Evolutionary conservation across 2,113 vertebrate genomes (phyloP).

Genomic region (Tyto alba): DNA sequence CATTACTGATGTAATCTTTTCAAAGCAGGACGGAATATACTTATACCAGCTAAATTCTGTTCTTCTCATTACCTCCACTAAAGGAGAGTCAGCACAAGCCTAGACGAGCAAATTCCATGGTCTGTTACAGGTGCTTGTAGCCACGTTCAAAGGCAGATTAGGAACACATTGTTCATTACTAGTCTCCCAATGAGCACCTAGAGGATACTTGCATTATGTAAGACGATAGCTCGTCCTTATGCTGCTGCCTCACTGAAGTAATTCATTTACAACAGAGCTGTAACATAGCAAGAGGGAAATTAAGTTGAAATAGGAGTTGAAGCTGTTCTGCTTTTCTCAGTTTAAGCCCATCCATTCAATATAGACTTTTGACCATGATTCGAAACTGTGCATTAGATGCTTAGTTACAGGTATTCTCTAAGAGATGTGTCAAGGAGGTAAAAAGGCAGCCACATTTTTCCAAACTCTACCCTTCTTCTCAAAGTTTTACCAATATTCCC

Average conservation of each 20-base stretch:
- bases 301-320: neutral
- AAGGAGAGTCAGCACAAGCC: neutral
- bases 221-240: neutral
- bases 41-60: neutral
- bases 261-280: neutral
- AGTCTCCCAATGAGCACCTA: conserved; percentile 1
- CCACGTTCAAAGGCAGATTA: neutral
- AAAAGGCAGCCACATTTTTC: neutral
- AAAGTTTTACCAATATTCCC: neutral
- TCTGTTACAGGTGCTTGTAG: neutral
- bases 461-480: neutral
- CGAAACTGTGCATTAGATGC: neutral
- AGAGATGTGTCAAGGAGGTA: neutral
- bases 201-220: conserved; percentile 23
- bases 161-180: neutral
- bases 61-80: neutral
- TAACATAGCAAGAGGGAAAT: neutral
- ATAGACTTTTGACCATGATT: neutral
- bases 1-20: neutral
- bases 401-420: neutral
- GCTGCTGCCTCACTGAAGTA: neutral
- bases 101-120: neutral
- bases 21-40: neutral
- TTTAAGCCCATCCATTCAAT: neutral
- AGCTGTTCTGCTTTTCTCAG: neutral